A percentile compares a stretch with the other conserved stretches of the same genome.
Evolutionary conservation across 2,113 vertebrate species (phyloP).

Genomic region (Meles meles): DNA sequence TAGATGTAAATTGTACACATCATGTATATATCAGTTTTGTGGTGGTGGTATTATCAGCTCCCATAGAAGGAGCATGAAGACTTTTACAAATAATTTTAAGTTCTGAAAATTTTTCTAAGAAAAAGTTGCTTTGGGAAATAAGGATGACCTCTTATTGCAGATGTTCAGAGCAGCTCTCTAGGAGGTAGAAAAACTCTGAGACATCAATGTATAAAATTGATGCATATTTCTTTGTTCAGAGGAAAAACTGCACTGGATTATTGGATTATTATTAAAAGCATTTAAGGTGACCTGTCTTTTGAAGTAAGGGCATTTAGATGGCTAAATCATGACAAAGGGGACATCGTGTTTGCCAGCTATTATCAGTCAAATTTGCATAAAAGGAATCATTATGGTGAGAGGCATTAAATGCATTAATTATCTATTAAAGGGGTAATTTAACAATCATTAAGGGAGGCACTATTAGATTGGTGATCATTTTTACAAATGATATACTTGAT

Average conservation of each 20-base stretch:
- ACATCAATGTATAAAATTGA: slow-evolving; percentile 63
- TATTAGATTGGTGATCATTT: slow-evolving; percentile 66
- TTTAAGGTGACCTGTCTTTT: slow-evolving; percentile 64
- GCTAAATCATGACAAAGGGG: slow-evolving; percentile 70
- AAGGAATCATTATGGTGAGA: slow-evolving; percentile 64
- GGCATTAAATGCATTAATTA: slow-evolving; percentile 75
- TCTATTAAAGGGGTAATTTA: slow-evolving; percentile 71
- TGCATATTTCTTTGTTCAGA: slow-evolving; percentile 59
- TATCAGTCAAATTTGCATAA: slow-evolving; percentile 75
- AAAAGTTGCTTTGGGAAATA: neutral
- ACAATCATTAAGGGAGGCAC: slow-evolving; percentile 67
- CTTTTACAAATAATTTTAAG: neutral
- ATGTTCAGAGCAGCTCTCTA: slow-evolving; percentile 19
- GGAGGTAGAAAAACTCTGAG: neutral
- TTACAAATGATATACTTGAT: slow-evolving; percentile 56
- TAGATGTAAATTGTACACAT: neutral
- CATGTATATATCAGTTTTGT: neutral
- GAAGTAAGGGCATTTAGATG: slow-evolving; percentile 62
- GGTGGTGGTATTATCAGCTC: neutral
- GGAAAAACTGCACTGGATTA: slow-evolving; percentile 30
- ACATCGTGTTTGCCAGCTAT: slow-evolving; percentile 54
- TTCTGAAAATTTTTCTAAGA: neutral
- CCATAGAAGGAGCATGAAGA: neutral
- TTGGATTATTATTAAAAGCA: slow-evolving; percentile 57
- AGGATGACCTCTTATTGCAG: slow-evolving; percentile 12